Evolutionary conservation across 2,888 invertebrate species (phyloP).

Genomic region (Slavum lentiscoides): DNA sequence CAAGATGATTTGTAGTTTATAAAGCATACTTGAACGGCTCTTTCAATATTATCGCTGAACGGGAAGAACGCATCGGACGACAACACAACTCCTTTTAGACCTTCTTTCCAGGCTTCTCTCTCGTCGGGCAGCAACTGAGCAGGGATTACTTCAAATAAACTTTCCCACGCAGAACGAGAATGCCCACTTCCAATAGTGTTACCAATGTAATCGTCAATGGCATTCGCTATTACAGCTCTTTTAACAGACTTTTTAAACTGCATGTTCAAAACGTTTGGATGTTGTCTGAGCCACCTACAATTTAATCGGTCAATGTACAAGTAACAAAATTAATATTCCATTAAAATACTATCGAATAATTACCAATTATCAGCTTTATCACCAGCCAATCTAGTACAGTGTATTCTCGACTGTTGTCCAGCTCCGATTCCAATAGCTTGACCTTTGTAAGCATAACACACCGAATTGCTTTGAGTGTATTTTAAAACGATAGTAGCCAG

Average conservation of each 20-base stretch:
- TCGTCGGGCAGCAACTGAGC: conserved; percentile 71
- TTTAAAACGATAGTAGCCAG: conserved; percentile 96
- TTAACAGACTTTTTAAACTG: conserved; percentile 83
- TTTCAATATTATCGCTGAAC: conserved; percentile 94
- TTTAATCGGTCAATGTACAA: conserved; percentile 18
- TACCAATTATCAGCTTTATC: conserved; percentile 96
- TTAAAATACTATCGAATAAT: conserved; percentile 9
- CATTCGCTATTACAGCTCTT: conserved; percentile 91
- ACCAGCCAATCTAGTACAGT: conserved; percentile 95
- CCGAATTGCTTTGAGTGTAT: conserved; percentile 98
- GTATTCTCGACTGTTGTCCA: conserved; percentile 98
- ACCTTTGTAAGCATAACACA: conserved; percentile 92
- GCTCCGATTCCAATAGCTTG: conserved; percentile 96
- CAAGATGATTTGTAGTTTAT: not conserved
- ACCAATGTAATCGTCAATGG: conserved; percentile 69
- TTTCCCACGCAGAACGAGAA: conserved; percentile 65
- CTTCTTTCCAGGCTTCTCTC: conserved; percentile 69
- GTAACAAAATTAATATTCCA: conserved; percentile 4
- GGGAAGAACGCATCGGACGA: conserved; percentile 99
- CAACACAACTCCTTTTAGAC: conserved; percentile 78
- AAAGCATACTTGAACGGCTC: conserved; percentile 77
- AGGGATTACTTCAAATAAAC: conserved; percentile 76
- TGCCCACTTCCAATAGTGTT: conserved; percentile 41
- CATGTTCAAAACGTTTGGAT: conserved; percentile 81
- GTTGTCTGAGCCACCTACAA: conserved; percentile 85